Evolutionary conservation across 1,140 invertebrate genomes (phyloP), one percentile per base, ranked within the genome.

Genomic region (Trachelipus rathkii): DNA sequence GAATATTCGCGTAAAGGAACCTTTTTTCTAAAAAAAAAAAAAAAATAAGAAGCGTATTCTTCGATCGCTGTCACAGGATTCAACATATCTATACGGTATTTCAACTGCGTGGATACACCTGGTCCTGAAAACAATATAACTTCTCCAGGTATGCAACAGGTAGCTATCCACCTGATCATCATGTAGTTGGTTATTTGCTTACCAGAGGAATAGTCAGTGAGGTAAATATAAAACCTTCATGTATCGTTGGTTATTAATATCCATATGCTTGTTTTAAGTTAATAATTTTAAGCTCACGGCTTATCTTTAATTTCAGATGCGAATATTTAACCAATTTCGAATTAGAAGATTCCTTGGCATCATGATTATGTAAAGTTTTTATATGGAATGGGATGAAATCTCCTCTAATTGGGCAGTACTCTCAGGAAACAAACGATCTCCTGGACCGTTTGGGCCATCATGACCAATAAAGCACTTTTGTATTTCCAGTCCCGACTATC

Each of bases 181-280:
- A 77, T 96, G 95, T 84, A 85, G 89, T 45, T 96, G 93, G 93
- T 85, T 85, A 10, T 82, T 96, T 15, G 83, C 84, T 43, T 89
- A 90, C 4, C 83, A 15, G 81, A 83, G 66, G 87, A 92, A 15
- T n/a, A 95, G 93, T 83, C 86, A 85, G 79, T 8, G 86, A 85
- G 10, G 80, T 95, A 1, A 85, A 33, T n/a, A 33, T 33, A 33
- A 33, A 33, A 33, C 2, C 6, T 33, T 33, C 1, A 33, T 33
- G 33, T 33, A 33, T 33, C 6, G 1, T 3, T 33, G 33, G n/a
- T n/a, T 33, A 33, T 33, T 6, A 33, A 33, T 33, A 33, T 33
- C 33, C 33, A 33, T 33, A 33, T 33, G 33, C 33, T 33, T 33
- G 6, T 33, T 1, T 33, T 33, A n/a, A 33, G 33, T 6, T 33